These are phyloP conservation scores for Pristionchus entomophagus DNA, from an alignment of 2,888 invertebrate genomes.

Conservation along the genomic window DNA sequence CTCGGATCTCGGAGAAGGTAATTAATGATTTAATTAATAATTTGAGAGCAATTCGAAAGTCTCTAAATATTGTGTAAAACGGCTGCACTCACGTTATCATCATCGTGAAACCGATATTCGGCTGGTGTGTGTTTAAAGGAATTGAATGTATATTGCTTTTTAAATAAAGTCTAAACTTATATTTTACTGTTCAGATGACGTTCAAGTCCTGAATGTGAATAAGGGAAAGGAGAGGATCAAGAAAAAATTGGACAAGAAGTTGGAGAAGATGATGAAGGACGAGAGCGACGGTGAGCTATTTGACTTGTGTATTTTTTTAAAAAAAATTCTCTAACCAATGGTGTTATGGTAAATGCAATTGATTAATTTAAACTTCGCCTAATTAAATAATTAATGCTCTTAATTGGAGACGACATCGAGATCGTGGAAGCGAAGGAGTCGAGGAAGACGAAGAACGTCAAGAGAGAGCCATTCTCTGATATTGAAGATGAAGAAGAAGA, in stretches of 20 bases:
- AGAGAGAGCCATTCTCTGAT: too few relatives aligned
- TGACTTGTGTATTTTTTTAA: background rate
- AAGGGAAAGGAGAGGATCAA: background rate
- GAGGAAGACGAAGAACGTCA: background rate
- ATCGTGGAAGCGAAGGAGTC: background rate
- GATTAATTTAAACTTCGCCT: too few relatives aligned
- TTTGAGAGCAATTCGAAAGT: too few relatives aligned
- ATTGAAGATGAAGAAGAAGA: background rate
- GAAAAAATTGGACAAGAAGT: background rate
- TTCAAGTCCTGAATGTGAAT: background rate
- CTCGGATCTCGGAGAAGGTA: background rate
- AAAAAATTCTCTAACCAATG: background rate
- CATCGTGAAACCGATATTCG: too few relatives aligned
- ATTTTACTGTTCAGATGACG: background rate
- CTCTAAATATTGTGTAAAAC: too few relatives aligned
- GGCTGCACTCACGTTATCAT: too few relatives aligned
- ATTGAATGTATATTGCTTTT: too few relatives aligned
- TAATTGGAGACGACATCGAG: conserved; percentile 4
- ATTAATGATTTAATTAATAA: background rate
- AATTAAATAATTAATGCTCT: too few relatives aligned
- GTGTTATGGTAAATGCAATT: too few relatives aligned
- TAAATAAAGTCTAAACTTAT: too few relatives aligned
- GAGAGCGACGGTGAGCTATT: background rate
- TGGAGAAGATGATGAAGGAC: background rate
- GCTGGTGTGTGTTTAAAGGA: too few relatives aligned